Conservation (phyloP, 2,888 invertebrate genomes). For the Archips crataeganus region DNA sequence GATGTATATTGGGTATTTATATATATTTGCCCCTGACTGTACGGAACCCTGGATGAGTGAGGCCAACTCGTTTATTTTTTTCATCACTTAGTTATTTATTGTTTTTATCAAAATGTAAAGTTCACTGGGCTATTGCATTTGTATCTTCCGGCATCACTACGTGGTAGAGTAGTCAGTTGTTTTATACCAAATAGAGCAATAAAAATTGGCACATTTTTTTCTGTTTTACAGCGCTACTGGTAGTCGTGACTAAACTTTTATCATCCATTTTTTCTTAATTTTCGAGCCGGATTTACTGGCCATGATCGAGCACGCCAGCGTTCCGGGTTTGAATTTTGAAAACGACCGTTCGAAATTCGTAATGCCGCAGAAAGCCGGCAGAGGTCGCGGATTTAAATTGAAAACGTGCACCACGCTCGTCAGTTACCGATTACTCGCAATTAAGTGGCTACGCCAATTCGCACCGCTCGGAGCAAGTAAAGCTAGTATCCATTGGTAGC, state of each 20-base stretch:
- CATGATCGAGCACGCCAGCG: constrained; percentile 34
- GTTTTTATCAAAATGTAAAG: too few species aligned
- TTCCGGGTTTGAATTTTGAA: constrained; percentile 35
- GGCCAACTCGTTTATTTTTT: too few species aligned
- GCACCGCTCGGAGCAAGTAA: constrained; percentile 44
- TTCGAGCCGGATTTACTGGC: constrained; percentile 20
- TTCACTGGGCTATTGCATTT: too few species aligned
- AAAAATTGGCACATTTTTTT: constrained; percentile 1
- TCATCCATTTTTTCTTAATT: constrained; percentile 8
- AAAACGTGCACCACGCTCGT: constrained; percentile 70
- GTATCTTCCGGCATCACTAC: neutral
- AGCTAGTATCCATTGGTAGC: constrained; percentile 15
- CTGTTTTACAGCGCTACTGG: neutral
- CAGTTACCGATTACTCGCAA: constrained; percentile 65
- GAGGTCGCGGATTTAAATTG: constrained; percentile 56
- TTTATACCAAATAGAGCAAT: constrained; percentile 1
- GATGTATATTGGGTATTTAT: too few species aligned
- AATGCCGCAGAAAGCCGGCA: constrained; percentile 44
- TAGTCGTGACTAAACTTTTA: constrained; percentile 16
- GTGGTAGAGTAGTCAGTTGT: neutral
- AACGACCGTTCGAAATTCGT: constrained; percentile 45
- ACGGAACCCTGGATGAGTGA: too few species aligned
- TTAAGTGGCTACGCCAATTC: constrained; percentile 57
- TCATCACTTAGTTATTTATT: too few species aligned
- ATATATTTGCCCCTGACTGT: too few species aligned